Conservation (phyloP, 30 jellyfish, hydroid and myxozoan genomes). For the Cassiopea andromeda region DNA sequence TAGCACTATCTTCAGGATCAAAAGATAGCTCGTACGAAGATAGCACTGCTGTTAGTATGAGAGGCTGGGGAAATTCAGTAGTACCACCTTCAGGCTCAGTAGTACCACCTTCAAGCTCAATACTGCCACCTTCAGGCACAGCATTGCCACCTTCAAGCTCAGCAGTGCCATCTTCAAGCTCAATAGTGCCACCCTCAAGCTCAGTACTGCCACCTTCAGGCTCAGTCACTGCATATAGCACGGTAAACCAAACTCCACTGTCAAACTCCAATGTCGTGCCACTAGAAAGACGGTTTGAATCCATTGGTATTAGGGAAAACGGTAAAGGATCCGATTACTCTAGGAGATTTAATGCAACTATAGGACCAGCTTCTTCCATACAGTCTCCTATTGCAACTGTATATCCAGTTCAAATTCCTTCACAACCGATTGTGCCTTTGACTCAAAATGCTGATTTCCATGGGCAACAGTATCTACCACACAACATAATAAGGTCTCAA, state of each 20-base stretch:
- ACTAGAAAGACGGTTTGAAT: not conserved
- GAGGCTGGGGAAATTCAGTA: not conserved
- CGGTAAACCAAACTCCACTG: not conserved
- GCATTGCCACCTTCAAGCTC: no score
- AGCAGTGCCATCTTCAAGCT: no score
- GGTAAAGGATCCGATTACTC: not conserved
- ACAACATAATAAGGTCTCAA: not conserved
- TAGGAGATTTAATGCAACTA: not conserved
- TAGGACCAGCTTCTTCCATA: not conserved
- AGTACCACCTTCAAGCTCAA: no score
- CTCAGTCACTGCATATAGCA: no score
- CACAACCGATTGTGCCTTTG: not conserved
- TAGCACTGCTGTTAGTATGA: no score
- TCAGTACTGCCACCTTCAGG: no score
- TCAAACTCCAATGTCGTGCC: not conserved
- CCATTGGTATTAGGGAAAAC: not conserved
- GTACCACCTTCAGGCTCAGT: not conserved
- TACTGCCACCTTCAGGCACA: no score
- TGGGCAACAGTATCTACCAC: not conserved
- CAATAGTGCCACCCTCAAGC: no score
- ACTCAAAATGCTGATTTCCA: not conserved
- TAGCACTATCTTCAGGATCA: not conserved
- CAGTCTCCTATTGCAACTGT: not conserved
- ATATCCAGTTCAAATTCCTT: not conserved
- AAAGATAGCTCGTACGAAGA: not conserved